A percentile compares a stretch with the other conserved stretches of the same genome.
Conservation (phyloP, 2,888 invertebrate species). For the Eristalis intricaria region DNA sequence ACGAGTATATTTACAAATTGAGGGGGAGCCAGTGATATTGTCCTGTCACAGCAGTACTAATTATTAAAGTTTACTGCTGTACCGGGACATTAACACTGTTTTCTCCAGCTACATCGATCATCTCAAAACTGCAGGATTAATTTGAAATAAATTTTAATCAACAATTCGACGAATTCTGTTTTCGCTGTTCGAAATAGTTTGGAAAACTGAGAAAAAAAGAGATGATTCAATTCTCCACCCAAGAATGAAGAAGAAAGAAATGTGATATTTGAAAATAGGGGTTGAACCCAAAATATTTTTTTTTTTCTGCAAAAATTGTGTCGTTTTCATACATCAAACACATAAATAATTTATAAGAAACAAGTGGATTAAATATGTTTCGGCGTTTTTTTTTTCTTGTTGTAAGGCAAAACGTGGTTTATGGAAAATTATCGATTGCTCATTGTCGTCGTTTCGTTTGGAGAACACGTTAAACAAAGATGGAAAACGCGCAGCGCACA, state of each 20-base stretch:
- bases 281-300: neutral
- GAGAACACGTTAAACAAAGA: slow-evolving; percentile 5
- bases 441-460: neutral
- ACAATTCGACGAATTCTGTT: neutral
- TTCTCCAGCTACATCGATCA: slow-evolving; percentile 48
- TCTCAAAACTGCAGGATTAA: neutral
- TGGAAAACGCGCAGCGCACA: slow-evolving; percentile 9
- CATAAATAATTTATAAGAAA: neutral
- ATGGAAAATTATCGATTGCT: neutral
- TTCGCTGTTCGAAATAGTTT: neutral
- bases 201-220: neutral
- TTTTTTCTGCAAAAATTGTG: neutral
- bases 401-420: neutral
- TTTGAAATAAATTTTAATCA: neutral
- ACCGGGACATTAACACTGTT: slow-evolving; percentile 93
- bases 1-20: slow-evolving; percentile 64
- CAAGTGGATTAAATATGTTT: neutral
- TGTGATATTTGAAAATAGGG: slow-evolving; percentile 21
- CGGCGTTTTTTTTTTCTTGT: neutral
- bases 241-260: slow-evolving; percentile 14
- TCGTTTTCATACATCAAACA: neutral
- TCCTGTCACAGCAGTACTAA: slow-evolving; percentile 99
- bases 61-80: slow-evolving; percentile 90
- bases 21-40: slow-evolving; percentile 94
- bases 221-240: neutral